A percentile compares a stretch with the other conserved stretches of the same genome.
Conservation (phyloP, 2,113 vertebrate genomes). For the Scomber scombrus region DNA sequence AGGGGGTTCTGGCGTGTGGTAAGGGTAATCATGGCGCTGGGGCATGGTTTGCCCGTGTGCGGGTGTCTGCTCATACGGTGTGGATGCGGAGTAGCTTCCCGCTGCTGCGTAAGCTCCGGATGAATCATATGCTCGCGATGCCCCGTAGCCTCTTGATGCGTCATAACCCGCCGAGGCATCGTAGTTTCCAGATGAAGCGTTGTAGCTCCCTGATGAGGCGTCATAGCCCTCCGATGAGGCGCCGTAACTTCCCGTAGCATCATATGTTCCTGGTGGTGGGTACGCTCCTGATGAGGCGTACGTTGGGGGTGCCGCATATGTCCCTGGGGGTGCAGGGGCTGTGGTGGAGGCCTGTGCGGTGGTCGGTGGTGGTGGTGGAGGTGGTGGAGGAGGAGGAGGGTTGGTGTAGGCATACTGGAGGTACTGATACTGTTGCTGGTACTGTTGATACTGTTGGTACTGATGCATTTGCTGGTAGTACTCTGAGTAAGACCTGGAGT, state of each 20-base stretch:
- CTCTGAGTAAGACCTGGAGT: conserved; percentile 84
- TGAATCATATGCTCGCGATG: conserved; percentile 78
- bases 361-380: conserved; percentile 70
- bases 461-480: conserved; percentile 88
- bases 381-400: conserved; percentile 77
- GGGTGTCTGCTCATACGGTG: conserved; percentile 88
- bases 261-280: conserved; percentile 67
- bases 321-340: conserved; percentile 74
- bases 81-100: conserved; percentile 82
- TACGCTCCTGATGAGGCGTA: conserved; percentile 68
- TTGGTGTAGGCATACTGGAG: conserved; percentile 85
- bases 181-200: conserved; percentile 66
- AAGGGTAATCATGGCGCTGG: conserved; percentile 85
- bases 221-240: conserved; percentile 62
- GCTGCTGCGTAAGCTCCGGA: conserved; percentile 77
- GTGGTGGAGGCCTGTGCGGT: conserved; percentile 63
- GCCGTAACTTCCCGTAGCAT: conserved; percentile 60
- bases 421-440: conserved; percentile 86
- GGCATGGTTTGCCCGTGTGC: conserved; percentile 87
- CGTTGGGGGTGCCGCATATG: conserved; percentile 73
- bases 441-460: conserved; percentile 86
- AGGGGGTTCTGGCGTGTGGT: conserved; percentile 86
- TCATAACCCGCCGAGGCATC: conserved; percentile 67
- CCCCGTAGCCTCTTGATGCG: conserved; percentile 72
- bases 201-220: conserved; percentile 66